Conservation (phyloP, 2,113 vertebrate species). For the Dryoscopus gambensis region DNA sequence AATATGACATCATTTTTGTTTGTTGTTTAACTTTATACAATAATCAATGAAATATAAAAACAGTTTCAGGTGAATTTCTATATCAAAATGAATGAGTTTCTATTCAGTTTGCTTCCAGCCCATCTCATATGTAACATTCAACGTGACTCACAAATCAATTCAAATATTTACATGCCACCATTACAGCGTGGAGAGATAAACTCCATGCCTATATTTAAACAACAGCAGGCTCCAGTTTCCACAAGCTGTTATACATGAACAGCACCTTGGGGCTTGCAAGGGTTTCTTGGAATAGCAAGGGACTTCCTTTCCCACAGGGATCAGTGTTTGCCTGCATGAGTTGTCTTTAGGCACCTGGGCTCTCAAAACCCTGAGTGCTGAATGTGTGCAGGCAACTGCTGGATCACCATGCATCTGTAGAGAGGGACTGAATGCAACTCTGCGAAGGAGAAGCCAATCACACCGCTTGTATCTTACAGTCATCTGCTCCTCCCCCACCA, state of each 20-base stretch:
- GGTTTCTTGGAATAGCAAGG: background rate
- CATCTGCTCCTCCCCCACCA: background rate
- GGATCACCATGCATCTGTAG: background rate
- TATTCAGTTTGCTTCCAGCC: background rate
- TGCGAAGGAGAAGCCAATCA: background rate
- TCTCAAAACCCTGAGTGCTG: background rate
- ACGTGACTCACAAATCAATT: background rate
- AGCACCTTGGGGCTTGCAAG: background rate
- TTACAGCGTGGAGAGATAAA: conserved; percentile 14
- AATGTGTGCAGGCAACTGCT: background rate
- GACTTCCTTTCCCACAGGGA: background rate
- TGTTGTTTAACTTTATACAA: background rate
- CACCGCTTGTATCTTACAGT: background rate
- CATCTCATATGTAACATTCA: background rate
- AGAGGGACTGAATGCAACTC: background rate
- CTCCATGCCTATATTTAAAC: background rate
- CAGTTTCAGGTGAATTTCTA: background rate
- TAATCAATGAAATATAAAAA: background rate
- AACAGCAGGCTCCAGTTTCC: background rate
- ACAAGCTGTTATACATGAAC: background rate
- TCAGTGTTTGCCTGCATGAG: background rate
- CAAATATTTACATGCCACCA: conserved; percentile 60
- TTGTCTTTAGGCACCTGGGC: background rate
- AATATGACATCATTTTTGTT: background rate
- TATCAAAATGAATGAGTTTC: background rate